Percentiles rank a stretch among this genome's conserved stretches.
Evolutionary conservation across 2,888 invertebrate species (phyloP).

Genomic region (Bellardia pandia): DNA sequence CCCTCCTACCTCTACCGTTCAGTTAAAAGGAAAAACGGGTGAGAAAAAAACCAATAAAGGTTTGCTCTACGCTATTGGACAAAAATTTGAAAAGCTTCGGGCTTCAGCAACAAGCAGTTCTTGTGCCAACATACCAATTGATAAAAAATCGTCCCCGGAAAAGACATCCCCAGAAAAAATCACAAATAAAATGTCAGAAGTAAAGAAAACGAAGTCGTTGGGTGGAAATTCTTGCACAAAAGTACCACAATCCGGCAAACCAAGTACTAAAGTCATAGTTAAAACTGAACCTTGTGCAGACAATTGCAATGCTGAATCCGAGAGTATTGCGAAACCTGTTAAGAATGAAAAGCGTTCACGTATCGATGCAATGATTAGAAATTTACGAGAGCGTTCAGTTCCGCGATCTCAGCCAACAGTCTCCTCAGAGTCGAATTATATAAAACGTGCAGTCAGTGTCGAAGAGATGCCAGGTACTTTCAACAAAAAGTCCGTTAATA

Average conservation of each 20-base stretch:
- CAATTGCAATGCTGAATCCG: slow-evolving; percentile 62
- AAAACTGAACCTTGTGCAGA: background rate
- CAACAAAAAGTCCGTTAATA: slow-evolving; percentile 89
- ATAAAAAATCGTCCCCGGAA: slow-evolving; percentile 78
- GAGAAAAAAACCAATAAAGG: slow-evolving; percentile 87
- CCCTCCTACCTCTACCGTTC: slow-evolving; percentile 72
- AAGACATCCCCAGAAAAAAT: slow-evolving; percentile 75
- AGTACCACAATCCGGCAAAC: slow-evolving; percentile 25
- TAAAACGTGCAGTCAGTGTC: slow-evolving; percentile 90
- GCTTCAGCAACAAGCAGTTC: slow-evolving; percentile 84
- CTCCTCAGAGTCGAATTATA: slow-evolving; percentile 87
- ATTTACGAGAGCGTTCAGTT: slow-evolving; percentile 88
- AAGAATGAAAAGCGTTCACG: slow-evolving; percentile 83
- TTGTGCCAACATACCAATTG: slow-evolving; percentile 75
- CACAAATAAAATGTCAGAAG: slow-evolving; percentile 82
- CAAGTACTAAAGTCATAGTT: background rate
- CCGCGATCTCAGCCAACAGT: slow-evolving; percentile 86
- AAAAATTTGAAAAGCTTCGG: slow-evolving; percentile 89
- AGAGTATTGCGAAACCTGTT: slow-evolving; percentile 76
- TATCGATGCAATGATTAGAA: slow-evolving; percentile 86
- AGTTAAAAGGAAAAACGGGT: slow-evolving; percentile 82
- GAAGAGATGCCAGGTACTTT: slow-evolving; percentile 87
- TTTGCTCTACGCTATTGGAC: slow-evolving; percentile 90
- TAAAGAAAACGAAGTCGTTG: slow-evolving; percentile 84
- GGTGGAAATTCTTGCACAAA: slow-evolving; percentile 62